phyloP scores from a whole-genome alignment of 2,113 vertebrate genomes.

The Prietella phreatophila region DNA sequence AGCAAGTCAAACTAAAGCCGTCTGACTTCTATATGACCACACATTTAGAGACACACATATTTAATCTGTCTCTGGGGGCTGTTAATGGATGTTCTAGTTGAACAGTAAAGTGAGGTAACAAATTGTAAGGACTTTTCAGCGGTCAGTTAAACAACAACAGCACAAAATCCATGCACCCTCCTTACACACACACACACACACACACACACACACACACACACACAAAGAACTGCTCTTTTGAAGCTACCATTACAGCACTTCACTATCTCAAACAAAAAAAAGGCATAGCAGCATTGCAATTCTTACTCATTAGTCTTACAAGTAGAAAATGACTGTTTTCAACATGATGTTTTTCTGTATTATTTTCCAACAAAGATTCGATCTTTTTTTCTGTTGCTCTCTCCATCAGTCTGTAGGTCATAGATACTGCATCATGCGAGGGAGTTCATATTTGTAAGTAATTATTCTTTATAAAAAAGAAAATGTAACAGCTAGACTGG shows the following conservation, averaged over 20 bases:
- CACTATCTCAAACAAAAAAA: neutral
- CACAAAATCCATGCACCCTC: neutral
- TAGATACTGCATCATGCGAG: neutral
- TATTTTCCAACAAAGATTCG: neutral
- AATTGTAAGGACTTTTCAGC: slow-evolving; percentile 15
- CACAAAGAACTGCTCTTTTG: neutral
- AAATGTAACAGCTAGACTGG: neutral
- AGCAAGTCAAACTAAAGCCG: neutral
- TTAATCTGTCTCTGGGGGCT: slow-evolving; percentile 9
- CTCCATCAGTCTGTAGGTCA: neutral
- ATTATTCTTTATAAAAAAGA: neutral
- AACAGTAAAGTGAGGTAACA: slow-evolving; percentile 25
- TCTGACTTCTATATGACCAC: neutral
- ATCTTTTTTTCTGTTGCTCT: neutral
- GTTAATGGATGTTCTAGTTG: slow-evolving; percentile 37
- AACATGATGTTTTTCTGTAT: neutral
- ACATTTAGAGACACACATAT: neutral
- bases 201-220: slow-evolving; percentile 3
- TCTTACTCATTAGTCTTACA: neutral
- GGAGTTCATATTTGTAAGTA: neutral
- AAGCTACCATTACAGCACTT: slow-evolving; percentile 13
- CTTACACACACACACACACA: neutral
- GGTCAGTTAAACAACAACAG: slow-evolving; percentile 14
- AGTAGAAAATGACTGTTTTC: neutral
- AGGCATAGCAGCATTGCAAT: neutral